These are phyloP conservation scores for Aldabrachelys gigantea DNA, from an alignment of 2,113 vertebrate genomes.

Conservation along the genomic window DNA sequence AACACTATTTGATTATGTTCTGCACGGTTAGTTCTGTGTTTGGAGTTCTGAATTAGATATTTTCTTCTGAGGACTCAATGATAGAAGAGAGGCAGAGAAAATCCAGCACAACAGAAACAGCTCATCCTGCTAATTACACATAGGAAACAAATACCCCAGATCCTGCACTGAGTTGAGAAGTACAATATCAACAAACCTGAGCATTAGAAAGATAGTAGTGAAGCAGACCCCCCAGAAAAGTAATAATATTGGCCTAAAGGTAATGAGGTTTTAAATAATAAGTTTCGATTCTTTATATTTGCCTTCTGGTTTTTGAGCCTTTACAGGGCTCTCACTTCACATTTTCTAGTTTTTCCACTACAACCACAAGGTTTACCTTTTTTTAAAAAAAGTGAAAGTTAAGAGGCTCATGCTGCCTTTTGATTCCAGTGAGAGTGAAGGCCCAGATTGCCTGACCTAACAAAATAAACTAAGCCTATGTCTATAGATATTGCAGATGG, in stretches of 20 bases:
- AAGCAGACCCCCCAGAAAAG: neutral
- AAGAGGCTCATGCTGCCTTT: neutral
- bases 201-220: neutral
- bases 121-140: neutral
- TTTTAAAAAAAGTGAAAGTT: neutral
- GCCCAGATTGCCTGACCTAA: fast-evolving
- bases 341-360: neutral
- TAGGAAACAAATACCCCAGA: neutral
- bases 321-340: neutral
- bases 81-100: neutral
- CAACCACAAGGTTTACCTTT: neutral
- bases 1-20: neutral
- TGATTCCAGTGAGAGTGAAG: neutral
- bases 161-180: neutral
- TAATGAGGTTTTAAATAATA: neutral
- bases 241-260: neutral
- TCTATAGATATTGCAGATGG: neutral
- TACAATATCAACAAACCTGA: neutral
- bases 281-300: neutral
- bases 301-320: neutral
- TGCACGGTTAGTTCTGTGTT: neutral
- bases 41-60: neutral
- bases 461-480: neutral
- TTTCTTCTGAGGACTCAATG: neutral
- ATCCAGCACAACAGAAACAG: neutral